phyloP scores from a whole-genome alignment of 2,888 invertebrate species.

The Ennomos erosarius region DNA sequence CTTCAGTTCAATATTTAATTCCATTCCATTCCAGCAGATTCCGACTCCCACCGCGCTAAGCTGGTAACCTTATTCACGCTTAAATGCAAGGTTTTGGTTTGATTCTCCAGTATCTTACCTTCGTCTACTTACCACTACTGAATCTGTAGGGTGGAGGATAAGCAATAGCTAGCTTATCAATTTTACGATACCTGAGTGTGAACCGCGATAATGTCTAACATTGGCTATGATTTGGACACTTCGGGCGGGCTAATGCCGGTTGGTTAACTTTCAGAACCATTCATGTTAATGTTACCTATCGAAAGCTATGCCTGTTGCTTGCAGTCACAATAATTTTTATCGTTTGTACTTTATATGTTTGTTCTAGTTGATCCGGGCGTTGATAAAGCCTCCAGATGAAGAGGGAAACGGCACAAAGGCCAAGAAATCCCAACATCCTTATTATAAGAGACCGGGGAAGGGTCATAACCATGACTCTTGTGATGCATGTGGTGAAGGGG shows the following conservation, averaged over 20 bases:
- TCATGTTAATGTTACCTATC: conserved; percentile 26
- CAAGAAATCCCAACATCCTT: conserved; percentile 90
- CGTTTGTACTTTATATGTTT: conserved; percentile 34
- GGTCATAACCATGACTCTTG: conserved; percentile 97
- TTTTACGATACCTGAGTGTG: too few species aligned
- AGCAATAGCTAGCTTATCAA: too few species aligned
- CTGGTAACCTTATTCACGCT: too few species aligned
- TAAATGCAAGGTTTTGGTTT: too few species aligned
- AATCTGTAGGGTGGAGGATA: too few species aligned
- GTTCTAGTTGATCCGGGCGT: conserved; percentile 93
- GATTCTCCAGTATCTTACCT: too few species aligned
- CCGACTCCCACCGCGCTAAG: too few species aligned
- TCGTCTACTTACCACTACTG: too few species aligned
- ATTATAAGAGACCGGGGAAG: conserved; percentile 93
- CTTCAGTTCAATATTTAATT: too few species aligned
- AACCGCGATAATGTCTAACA: conserved; percentile 68
- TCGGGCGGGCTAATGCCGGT: conserved; percentile 95
- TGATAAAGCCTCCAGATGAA: conserved; percentile 94
- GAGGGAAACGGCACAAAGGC: conserved; percentile 86
- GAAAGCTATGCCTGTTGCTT: conserved; percentile 41
- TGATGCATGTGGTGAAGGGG: conserved; percentile 97
- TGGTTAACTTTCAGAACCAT: conserved; percentile 73
- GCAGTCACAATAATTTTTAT: conserved; percentile 18
- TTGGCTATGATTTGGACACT: conserved; percentile 91
- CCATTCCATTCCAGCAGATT: too few species aligned